phyloP scores from a whole-genome alignment of 2,797 vertebrate genomes.

The Aulostomus chinensis region DNA sequence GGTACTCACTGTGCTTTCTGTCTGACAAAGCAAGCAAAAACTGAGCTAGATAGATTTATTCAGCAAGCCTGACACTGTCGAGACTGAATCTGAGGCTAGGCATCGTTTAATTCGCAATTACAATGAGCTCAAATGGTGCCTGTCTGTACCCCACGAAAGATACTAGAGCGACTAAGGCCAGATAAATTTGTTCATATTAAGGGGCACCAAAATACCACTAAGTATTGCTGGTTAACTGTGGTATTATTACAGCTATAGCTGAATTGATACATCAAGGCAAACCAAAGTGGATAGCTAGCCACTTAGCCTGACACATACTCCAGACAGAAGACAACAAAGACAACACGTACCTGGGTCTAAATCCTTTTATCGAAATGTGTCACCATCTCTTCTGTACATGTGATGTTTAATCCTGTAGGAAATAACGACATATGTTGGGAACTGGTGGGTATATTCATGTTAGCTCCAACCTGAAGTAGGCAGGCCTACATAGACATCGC shows the following conservation, averaged over 20 bases:
- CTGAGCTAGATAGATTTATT: constrained; percentile 8
- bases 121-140: constrained; percentile 40
- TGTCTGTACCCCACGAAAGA: constrained; percentile 25
- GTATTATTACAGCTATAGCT: neutral
- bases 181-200: constrained; percentile 6
- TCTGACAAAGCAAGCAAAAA: constrained; percentile 23
- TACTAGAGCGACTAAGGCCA: constrained; percentile 31
- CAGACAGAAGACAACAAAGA: constrained; percentile 74
- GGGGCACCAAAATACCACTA: neutral
- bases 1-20: constrained; percentile 15
- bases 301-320: constrained; percentile 34
- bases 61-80: constrained; percentile 7
- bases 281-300: constrained; percentile 38
- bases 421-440: constrained; percentile 26
- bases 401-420: constrained; percentile 46
- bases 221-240: neutral
- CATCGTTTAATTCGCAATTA: constrained; percentile 52
- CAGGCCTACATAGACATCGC: constrained; percentile 50
- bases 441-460: neutral
- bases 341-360: constrained; percentile 68
- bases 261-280: neutral
- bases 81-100: constrained; percentile 29
- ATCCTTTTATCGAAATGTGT: constrained; percentile 51
- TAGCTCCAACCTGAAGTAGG: constrained; percentile 10
- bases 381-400: constrained; percentile 54